Conservation (phyloP, 35 echinoderm and acorn worm genomes). For the Apostichopus japonicus region DNA sequence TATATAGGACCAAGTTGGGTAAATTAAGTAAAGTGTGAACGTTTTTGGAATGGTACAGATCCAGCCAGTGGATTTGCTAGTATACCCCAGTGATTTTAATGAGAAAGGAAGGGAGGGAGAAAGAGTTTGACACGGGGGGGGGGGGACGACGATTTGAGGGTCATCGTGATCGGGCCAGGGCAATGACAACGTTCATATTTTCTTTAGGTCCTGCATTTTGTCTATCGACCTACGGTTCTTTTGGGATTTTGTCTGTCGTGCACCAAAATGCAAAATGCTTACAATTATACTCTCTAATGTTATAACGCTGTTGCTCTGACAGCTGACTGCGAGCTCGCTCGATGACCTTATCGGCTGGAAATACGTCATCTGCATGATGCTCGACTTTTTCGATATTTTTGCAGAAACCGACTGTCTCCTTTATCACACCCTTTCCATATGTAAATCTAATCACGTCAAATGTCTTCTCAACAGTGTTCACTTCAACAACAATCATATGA, state of each 20-base stretch:
- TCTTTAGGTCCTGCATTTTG: too few species aligned
- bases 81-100: background rate
- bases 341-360: background rate
- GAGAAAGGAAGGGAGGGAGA: background rate
- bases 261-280: constrained; percentile 37
- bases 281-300: background rate
- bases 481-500: background rate
- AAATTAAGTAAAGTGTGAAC: too few species aligned
- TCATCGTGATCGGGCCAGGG: too few species aligned
- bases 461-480: background rate
- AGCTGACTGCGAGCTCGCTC: background rate
- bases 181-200: too few species aligned
- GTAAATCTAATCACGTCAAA: constrained; percentile 2
- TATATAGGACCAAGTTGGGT: too few species aligned
- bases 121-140: background rate
- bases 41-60: too few species aligned
- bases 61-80: too few species aligned
- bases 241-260: background rate
- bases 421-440: background rate
- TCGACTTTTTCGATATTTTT: background rate
- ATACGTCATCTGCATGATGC: background rate
- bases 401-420: background rate
- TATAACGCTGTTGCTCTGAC: background rate
- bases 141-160: too few species aligned
- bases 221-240: background rate